phyloP scores from a whole-genome alignment of 2,113 vertebrate genomes.

The Sylvicapra grimmia region DNA sequence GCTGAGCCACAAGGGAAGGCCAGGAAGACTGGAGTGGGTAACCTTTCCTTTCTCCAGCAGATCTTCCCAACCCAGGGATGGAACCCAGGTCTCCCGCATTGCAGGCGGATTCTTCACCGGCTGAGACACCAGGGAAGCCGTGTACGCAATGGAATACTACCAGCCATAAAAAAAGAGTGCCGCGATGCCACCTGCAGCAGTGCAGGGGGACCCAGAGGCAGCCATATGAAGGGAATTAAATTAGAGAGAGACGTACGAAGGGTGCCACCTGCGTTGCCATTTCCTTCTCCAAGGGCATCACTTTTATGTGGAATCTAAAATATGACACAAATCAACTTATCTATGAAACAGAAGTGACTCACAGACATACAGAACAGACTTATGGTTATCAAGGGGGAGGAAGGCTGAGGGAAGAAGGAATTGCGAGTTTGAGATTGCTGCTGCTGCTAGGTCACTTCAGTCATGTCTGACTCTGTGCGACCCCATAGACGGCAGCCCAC shows the following conservation, averaged over 20 bases:
- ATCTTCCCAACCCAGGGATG: no score
- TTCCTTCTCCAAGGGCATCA: not conserved
- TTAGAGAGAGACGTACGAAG: not conserved
- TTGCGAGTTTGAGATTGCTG: not conserved
- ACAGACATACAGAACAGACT: not conserved
- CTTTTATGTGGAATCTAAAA: not conserved
- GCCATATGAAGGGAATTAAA: not conserved
- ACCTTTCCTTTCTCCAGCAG: no score
- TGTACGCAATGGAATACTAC: not conserved
- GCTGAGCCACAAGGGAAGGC: no score
- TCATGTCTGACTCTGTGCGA: no score
- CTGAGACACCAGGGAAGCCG: not conserved
- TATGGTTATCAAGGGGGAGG: accelerated
- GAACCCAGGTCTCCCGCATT: not conserved
- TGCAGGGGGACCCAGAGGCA: not conserved
- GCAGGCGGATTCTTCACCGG: not conserved
- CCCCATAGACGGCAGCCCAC: no score
- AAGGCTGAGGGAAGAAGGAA: not conserved
- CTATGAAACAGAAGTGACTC: not conserved
- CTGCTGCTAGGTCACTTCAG: no score
- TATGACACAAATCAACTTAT: not conserved
- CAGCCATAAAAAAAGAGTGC: not conserved
- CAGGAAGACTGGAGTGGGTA: no score
- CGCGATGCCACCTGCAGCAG: not conserved
- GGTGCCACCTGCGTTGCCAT: accelerated